phyloP scores from a whole-genome alignment of 1,140 invertebrate species.

The Tigriopus japonicus region DNA sequence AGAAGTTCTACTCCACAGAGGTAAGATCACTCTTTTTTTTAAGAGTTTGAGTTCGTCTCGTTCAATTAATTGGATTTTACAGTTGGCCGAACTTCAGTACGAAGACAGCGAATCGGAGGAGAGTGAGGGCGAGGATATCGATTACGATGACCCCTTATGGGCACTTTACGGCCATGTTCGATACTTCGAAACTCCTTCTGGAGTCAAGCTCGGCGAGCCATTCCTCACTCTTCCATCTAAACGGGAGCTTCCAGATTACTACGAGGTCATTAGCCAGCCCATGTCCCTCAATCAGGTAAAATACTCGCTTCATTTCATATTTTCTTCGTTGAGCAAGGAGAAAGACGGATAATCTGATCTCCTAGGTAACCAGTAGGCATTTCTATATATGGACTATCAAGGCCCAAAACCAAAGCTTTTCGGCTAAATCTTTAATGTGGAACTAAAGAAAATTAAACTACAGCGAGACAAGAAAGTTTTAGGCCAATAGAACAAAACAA shows the following conservation, averaged over 20 bases:
- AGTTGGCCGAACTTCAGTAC: constrained; percentile 4
- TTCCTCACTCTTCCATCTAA: constrained; percentile 20
- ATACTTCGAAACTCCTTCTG: neutral
- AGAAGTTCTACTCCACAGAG: constrained; percentile 4
- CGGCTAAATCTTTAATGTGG: too few species aligned
- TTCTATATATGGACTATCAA: too few species aligned
- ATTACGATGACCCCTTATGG: constrained; percentile 10
- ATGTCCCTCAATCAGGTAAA: constrained; percentile 46
- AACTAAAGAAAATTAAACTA: too few species aligned
- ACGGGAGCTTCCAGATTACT: constrained; percentile 87
- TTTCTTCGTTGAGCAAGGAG: too few species aligned
- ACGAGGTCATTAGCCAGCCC: constrained; percentile 87
- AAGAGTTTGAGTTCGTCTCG: neutral
- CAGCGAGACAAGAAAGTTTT: too few species aligned
- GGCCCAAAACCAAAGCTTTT: too few species aligned
- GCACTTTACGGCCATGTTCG: constrained; percentile 5
- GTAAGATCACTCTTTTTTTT: neutral
- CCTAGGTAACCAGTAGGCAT: too few species aligned
- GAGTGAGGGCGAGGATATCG: constrained; percentile 7
- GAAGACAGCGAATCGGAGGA: constrained; percentile 13
- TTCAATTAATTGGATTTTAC: neutral
- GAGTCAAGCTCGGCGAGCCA: constrained; percentile 5
- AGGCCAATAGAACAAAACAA: too few species aligned
- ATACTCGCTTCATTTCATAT: neutral
- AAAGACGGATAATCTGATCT: too few species aligned